phyloP scores from a whole-genome alignment of 2,113 vertebrate genomes.

The Alethe diademata region DNA sequence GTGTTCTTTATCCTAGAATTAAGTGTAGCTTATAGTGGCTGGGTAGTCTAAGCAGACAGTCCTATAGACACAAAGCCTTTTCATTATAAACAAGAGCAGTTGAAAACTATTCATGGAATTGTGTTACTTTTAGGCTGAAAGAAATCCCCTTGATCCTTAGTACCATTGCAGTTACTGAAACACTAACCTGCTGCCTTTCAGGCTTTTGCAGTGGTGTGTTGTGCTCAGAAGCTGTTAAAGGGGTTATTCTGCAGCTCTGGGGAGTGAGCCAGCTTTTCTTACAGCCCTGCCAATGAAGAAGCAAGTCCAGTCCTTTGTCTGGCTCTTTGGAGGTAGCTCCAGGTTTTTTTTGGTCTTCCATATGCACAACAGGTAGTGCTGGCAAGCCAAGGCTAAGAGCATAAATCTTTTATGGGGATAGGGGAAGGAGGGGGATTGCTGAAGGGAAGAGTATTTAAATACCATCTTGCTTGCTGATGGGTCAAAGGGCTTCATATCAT shows the following conservation, averaged over 20 bases:
- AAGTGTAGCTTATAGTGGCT: not conserved
- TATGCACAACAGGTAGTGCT: not conserved
- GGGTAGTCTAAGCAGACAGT: not conserved
- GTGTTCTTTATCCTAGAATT: not conserved
- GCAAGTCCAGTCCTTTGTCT: not conserved
- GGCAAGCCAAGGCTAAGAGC: not conserved
- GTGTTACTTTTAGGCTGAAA: not conserved
- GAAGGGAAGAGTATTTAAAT: slow-evolving; percentile 32
- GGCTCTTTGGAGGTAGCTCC: not conserved
- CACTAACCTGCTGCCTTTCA: not conserved
- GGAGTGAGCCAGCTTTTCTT: slow-evolving; percentile 24
- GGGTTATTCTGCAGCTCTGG: not conserved
- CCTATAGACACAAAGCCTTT: not conserved
- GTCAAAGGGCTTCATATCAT: not conserved
- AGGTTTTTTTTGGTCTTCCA: slow-evolving; percentile 37
- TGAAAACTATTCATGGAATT: not conserved
- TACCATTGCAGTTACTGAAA: not conserved
- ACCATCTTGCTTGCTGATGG: not conserved
- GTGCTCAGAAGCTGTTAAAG: not conserved
- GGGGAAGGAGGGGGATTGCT: slow-evolving; percentile 1
- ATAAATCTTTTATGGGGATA: slow-evolving; percentile 40
- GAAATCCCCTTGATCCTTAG: not conserved
- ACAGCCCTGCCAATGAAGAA: not conserved
- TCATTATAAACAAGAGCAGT: not conserved
- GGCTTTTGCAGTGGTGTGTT: not conserved